Evolutionary conservation across 1,140 invertebrate species (phyloP), one percentile per base, ranked within the genome.

Genomic region (Lanistes nyassanus): DNA sequence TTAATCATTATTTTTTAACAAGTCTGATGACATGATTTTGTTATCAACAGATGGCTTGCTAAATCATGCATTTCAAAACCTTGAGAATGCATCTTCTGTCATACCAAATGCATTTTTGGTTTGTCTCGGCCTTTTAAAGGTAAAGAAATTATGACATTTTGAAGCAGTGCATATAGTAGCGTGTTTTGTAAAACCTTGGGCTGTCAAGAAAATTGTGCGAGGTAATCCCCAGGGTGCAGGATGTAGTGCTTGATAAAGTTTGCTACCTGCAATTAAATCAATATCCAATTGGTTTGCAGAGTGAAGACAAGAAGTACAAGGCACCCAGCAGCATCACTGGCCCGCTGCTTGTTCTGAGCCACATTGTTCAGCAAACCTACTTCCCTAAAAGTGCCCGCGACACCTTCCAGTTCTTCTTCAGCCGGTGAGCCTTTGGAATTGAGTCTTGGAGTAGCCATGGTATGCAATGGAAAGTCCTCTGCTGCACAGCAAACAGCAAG

Each of bases 71-170:
- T 88, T 89, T 7, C 91, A 91, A 84, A 92, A 91, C 2, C 79
- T 89, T 66, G 86, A 88, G 39, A 87, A 85, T n/a, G 86, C 90
- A 77, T 84, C 90, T 53, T 89, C 91, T 0, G 81, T 89, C 53
- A 88, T 94, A 4, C 91, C 92, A 75, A 94, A 95, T 83, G 89
- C 89, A 69, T 85, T 94, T 31, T 87, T 95, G 3, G 91, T 94
- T 21, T 90, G 92, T 83, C 85, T 95, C 72, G 93, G 93, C 36
- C 88, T 95, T 26, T 89, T 95, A 58, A 94, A 94, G 87, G 92
- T 93, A 89, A 72, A 56, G 65, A 21, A 29, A 39, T 34, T 58
- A n/a, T 47, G 21, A 23, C 21, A 21, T 19, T 42, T 68, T 23
- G 19, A 6, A 42, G 62, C 55, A 60, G 5, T n/a, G n/a, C n/a